Base-by-base conservation (phyloP, 2,113 vertebrate species). In the Dasyornis broadbenti region DNA sequence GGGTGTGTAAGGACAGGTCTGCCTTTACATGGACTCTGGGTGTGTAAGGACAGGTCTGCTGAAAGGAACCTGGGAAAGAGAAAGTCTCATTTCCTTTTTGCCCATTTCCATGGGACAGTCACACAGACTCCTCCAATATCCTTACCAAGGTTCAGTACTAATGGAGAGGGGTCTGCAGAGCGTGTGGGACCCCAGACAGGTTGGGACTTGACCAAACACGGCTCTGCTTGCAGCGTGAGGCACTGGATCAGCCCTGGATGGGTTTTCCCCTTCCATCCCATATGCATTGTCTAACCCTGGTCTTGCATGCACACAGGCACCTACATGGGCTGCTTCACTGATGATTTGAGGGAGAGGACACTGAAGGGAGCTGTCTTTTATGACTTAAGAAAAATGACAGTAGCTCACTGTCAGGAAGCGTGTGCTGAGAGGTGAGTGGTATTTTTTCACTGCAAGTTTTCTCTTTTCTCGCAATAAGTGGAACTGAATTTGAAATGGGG, bases 311-410 rank as follows among this genome's bases (percentile, higher is more conserved):
- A 86, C 82, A 80, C 84, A 99, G 98, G 98, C 80, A 98, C 98
- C 89, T 99, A 99, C 73, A 23, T 99, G 3, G 99, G 99, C 20
- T 99, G 99, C 96, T 99, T 99, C 97, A 94, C 98, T 13, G 99
- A 99, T 0, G 98, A 99, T 3, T 97, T 98, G 7, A 98, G 96
- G n/a, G 98, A 99, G 31, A 98, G 97, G 35, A 98, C 98, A 1
- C 98, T 99, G 94, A 99, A 99, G 91, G 99, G 99, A 72, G 98
- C 98, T 4, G 98, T 99, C 93, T 99, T 99, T 85, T 99, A 99
- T n/a, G 99, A 99, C 96, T 97, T 99, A 94, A 98, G 99, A 52
- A 99, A 99, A 98, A 99, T 99, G 99, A 99, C 99, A 9, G 97
- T 99, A 60, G 93, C 99, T 78, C 98, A 99, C 96, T 99, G 99